Conservation (phyloP, 2,113 vertebrate species). For the Sinocyclocheilus maitianheensis region DNA sequence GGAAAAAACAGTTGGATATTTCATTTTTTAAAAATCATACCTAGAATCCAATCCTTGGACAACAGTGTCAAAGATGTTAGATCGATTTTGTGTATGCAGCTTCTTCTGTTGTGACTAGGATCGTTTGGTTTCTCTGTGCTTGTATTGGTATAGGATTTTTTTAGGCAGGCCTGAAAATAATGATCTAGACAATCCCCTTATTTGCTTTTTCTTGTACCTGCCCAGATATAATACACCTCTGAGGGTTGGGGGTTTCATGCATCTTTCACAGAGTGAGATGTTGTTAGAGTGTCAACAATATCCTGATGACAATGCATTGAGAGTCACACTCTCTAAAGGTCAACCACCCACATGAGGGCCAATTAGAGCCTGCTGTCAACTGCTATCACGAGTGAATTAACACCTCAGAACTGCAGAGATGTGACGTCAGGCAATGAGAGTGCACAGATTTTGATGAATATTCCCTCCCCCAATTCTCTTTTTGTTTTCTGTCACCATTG, state of each 20-base stretch:
- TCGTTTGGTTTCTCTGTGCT: neutral
- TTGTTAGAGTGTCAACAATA: slow-evolving; percentile 68
- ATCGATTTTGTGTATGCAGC: neutral
- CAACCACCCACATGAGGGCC: slow-evolving; percentile 61
- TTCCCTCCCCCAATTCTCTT: slow-evolving; percentile 6
- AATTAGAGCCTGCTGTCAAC: slow-evolving; percentile 75
- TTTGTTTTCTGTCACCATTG: neutral
- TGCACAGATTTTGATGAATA: slow-evolving; percentile 48
- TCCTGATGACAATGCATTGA: slow-evolving; percentile 70
- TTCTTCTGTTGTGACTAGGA: neutral
- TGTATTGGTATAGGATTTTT: neutral
- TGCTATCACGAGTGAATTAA: slow-evolving; percentile 70
- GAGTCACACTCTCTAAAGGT: slow-evolving; percentile 74
- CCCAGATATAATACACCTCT: slow-evolving; percentile 3
- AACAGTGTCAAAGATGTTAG: neutral
- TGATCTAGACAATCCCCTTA: neutral
- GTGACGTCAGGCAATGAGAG: slow-evolving; percentile 61
- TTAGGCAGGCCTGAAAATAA: slow-evolving; percentile 1
- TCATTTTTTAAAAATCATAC: neutral
- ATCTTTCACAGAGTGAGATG: slow-evolving; percentile 59
- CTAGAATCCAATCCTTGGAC: neutral
- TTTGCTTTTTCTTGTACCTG: neutral
- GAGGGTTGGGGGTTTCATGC: slow-evolving; percentile 37
- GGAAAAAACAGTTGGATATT: neutral
- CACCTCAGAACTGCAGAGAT: slow-evolving; percentile 64